Conservation (phyloP, 2,888 invertebrate genomes). For the Heteropelma amictum region DNA sequence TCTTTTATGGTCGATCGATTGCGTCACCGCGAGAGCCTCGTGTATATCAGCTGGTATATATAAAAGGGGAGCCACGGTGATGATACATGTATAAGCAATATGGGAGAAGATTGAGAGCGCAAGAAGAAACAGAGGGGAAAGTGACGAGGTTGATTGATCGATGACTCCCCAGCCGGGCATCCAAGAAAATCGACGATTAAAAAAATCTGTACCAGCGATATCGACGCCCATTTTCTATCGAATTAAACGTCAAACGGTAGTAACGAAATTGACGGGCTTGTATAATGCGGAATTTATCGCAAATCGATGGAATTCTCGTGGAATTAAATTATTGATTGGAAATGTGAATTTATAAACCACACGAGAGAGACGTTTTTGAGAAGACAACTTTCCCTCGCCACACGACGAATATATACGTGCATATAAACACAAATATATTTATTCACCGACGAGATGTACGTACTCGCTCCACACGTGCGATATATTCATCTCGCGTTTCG, state of each 20-base stretch:
- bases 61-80: too few species aligned
- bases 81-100: neutral
- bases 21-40: conserved; percentile 13
- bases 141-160: conserved; percentile 53
- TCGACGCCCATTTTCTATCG: neutral
- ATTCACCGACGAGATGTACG: neutral
- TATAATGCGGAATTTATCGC: too few species aligned
- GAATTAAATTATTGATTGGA: too few species aligned
- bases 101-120: neutral
- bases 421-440: neutral
- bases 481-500: conserved; percentile 18
- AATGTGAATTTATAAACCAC: too few species aligned
- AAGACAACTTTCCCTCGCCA: too few species aligned
- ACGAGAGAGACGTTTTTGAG: too few species aligned
- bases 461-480: neutral
- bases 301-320: too few species aligned
- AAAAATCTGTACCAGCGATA: conserved; percentile 33
- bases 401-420: too few species aligned
- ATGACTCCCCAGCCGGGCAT: conserved; percentile 37
- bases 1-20: conserved; percentile 73
- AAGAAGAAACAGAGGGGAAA: conserved; percentile 15
- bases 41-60: too few species aligned
- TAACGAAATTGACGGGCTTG: too few species aligned
- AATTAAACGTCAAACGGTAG: too few species aligned
- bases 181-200: conserved; percentile 42